phyloP scores from a whole-genome alignment of 2,888 invertebrate genomes.

The Salpingus planirostris region DNA sequence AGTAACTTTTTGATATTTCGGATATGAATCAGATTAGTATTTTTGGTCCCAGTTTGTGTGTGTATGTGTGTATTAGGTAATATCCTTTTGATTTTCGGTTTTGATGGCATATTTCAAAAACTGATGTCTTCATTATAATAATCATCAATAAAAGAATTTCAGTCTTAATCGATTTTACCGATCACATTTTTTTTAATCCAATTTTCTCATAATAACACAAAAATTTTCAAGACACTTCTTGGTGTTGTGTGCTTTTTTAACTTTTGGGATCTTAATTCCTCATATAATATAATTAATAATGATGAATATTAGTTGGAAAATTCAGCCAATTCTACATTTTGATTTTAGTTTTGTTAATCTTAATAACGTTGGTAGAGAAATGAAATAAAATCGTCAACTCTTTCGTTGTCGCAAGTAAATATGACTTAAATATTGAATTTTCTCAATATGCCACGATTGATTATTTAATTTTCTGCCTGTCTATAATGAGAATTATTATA shows the following conservation, averaged over 20 bases:
- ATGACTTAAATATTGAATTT: no score
- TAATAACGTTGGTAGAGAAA: no score
- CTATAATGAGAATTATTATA: no score
- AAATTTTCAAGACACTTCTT: conserved; percentile 37
- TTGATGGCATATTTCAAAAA: conserved; percentile 37
- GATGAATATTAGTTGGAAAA: no score
- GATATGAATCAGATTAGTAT: conserved; percentile 37
- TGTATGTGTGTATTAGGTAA: no score
- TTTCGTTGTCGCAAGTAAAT: no score
- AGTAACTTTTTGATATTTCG: conserved; percentile 36
- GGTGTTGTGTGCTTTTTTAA: conserved; percentile 30
- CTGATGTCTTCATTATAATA: conserved; percentile 12
- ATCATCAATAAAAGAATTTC: no score
- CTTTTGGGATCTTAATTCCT: background rate
- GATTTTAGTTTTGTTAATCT: no score
- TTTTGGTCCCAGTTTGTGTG: conserved; percentile 41
- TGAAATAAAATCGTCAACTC: no score
- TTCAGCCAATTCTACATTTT: no score
- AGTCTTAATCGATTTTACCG: conserved; percentile 38
- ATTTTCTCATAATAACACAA: conserved; percentile 24
- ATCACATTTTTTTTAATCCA: conserved; percentile 33
- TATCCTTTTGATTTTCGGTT: conserved; percentile 21
- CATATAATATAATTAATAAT: background rate
- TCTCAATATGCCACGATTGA: conserved; percentile 39
- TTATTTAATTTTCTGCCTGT: no score